phyloP scores from a whole-genome alignment of 37 sponge, comb jelly and placozoan species.

The Mnemiopsis leidyi region DNA sequence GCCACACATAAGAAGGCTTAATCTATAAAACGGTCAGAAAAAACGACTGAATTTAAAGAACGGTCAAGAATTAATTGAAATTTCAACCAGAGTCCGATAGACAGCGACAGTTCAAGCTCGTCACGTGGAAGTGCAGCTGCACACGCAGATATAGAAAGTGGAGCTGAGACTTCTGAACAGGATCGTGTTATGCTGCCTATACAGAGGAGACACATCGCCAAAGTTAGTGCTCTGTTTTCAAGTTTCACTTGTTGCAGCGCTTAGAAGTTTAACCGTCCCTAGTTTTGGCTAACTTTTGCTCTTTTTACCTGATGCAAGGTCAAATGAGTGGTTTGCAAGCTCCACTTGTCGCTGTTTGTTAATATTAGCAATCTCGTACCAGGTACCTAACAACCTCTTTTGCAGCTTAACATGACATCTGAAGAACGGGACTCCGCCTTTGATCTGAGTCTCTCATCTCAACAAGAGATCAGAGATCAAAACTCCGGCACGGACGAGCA shows the following conservation, averaged over 20 bases:
- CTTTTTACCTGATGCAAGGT: too few relatives aligned
- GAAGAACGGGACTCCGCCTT: constrained; percentile 20
- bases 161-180: background rate
- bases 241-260: too few relatives aligned
- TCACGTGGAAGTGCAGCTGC: constrained; percentile 16
- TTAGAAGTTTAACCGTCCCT: too few relatives aligned
- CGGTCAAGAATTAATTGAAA: too few relatives aligned
- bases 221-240: too few relatives aligned
- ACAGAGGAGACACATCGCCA: background rate
- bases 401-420: background rate
- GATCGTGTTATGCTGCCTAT: background rate
- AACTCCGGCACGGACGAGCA: background rate
- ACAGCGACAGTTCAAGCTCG: constrained; percentile 30
- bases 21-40: too few relatives aligned
- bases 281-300: too few relatives aligned
- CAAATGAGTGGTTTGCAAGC: too few relatives aligned
- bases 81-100: constrained; percentile 3
- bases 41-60: too few relatives aligned
- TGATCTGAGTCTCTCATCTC: constrained; percentile 40
- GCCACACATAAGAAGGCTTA: too few relatives aligned
- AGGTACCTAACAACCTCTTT: background rate
- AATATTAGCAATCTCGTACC: too few relatives aligned
- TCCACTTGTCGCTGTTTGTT: too few relatives aligned
- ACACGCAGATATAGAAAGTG: constrained; percentile 20
- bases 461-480: background rate